Evolutionary conservation across 2,888 invertebrate species (phyloP), one percentile per base, ranked within the genome.

Genomic region (Agonopterix arenella): DNA sequence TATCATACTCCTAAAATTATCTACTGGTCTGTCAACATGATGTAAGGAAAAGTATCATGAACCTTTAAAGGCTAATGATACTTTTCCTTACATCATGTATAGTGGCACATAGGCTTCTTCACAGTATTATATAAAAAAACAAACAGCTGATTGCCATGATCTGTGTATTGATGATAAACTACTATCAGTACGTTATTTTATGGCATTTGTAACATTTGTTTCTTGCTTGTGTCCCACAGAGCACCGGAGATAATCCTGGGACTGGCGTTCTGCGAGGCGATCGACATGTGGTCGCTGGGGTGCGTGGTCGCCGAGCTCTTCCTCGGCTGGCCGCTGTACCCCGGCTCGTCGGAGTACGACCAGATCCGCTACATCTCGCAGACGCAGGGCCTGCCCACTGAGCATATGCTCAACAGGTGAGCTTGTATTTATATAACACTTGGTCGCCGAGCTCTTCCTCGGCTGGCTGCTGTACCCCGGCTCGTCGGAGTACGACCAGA

Each of bases 251-350:
- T 98, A 72, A 98, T 98, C 73, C 91, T 98, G 70, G 99, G 99
- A 16, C 90, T 99, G 66, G 99, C 98, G 55, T 99, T 99, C 90
- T 98, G 98, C 90, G 99, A 99, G 85, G 98, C 99, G 10, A 99
- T 99, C 69, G 99, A 99, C 88, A 99, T 99, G 99, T 99, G 99
- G 99, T 99, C 98, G 5, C 90, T 99, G 61, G 99, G 99, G 52
- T 99, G 99, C 88, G 99, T 99, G 57, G 98, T 99, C 45, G 99
- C 99, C 2, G 99, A 99, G 81, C 91, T 99, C 62, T 99, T 99
- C 89, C 92, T 99, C 44, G 99, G 99, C 58, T 99, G 99, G 99
- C 99, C 99, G 11, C 91, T 99, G 40, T 99, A 99, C 90, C 99
- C 99, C 0, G 99, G 99, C 58, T 97, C 98, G 48, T 98, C 98